phyloP scores from a whole-genome alignment of 2,113 vertebrate genomes.

The Scophthalmus maximus region DNA sequence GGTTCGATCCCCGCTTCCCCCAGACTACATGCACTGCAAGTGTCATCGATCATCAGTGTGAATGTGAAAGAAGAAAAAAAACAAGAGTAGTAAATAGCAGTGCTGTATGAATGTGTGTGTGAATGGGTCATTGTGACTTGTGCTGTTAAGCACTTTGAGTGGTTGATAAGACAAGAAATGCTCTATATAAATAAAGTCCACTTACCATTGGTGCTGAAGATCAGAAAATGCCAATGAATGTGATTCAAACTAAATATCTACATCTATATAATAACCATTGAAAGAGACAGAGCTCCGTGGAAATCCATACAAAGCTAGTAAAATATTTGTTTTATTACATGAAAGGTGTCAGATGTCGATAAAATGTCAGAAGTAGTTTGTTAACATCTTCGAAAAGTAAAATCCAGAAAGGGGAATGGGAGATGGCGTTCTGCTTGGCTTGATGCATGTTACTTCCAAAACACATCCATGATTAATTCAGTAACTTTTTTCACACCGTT shows the following conservation, averaged over 20 bases:
- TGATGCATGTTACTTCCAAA: background rate
- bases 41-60: too few species aligned
- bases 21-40: too few species aligned
- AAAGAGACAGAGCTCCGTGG: background rate
- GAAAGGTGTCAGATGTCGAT: background rate
- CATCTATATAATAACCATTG: background rate
- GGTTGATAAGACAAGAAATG: too few species aligned
- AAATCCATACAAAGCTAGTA: background rate
- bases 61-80: too few species aligned
- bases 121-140: background rate
- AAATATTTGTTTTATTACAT: background rate
- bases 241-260: background rate
- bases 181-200: too few species aligned
- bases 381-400: background rate
- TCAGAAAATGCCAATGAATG: background rate
- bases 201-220: background rate
- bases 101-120: too few species aligned
- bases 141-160: constrained; percentile 1
- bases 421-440: background rate
- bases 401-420: background rate
- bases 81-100: too few species aligned
- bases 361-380: background rate
- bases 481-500: background rate
- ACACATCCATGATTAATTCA: background rate
- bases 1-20: too few species aligned